Evolutionary conservation across 2,113 vertebrate genomes (phyloP), one percentile per base, ranked within the genome.

Genomic region (Acinonyx jubatus): DNA sequence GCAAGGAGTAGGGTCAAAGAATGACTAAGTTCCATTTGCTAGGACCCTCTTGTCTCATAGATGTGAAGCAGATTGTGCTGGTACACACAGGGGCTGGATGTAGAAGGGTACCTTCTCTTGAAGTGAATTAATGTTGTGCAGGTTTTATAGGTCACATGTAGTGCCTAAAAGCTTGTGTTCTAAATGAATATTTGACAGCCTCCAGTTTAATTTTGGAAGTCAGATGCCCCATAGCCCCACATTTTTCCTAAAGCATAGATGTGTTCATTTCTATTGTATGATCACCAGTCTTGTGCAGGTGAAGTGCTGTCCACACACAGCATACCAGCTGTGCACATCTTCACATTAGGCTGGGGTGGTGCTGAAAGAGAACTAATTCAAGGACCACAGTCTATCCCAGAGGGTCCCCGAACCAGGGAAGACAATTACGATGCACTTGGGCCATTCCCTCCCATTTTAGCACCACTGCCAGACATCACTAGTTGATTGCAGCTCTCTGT

Each of bases 31-130:
- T 48, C 11, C 14, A 4, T 31, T 12, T 33, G 21, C 16, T 23
- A 0, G 36, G 11, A 15, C 11, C 10, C 27, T 33, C n/a, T 48
- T 48, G 66, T 38, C 63, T 66, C 38, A 36, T 0, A n/a, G 16
- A 4, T 55, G 5, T 45, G 19, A 50, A 74, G 4, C 27, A 29
- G 25, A 11, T 16, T 29, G 0, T 48, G 16, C 45, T 61, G 66
- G 31, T 82, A 1, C 55, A 55, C 16, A 16, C 0, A 2, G 76
- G 27, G 14, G 5, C 52, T 14, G 0, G 4, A 3, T n/a, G 2
- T n/a, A 25, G 65, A 52, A 6, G 8, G 80, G n/a, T 27, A 38
- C 25, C 19, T 84, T 12, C 36, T 92, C 31, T 76, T 38, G 14
- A 19, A 45, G 10, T 15, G 45, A 65, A 73, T 45, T 38, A 50